Evolutionary conservation across 2,113 vertebrate genomes (phyloP), one percentile per base, ranked within the genome.

Genomic region (Periophthalmodon schlosseri): DNA sequence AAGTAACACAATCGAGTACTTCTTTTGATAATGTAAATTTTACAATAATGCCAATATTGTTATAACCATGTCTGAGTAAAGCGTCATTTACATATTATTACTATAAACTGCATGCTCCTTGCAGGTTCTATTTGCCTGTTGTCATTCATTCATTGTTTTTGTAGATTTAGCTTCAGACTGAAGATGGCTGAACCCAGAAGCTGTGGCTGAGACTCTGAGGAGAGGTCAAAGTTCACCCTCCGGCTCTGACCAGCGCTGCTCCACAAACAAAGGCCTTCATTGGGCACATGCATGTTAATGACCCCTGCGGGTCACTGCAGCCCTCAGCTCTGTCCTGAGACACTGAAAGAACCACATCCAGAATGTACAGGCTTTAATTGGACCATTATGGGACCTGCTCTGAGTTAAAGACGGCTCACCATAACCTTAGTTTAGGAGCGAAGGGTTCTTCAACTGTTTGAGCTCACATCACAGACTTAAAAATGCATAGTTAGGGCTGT

Each of bases 221-320:
- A 69, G 71, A 23, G 87, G 89, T 89, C 85, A 86, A 64, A 70
- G 56, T 86, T 88, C 88, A 90, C 52, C 70, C 57, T 66, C 69
- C 72, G 54, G 34, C 71, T 69, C 68, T 11, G 81, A 65, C 75
- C 68, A 23, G 76, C 74, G 80, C 68, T 68, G 77, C 68, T 86
- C 78, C 73, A 76, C 21, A 84, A 81, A 89, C 83, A 89, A 86
- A 85, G 85, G 16, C 61, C 57, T 83, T 74, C 67, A 86, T 86
- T 86, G 75, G 70, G 63, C 78, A 47, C 87, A 78, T 88, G 72
- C 84, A 84, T 84, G 86, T 76, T 81, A 80, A 66, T 78, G 91
- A 88, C 89, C 89, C 77, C 20, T 47, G 52, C 14, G 78, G 91
- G 86, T 92, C 91, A 60, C 12, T 60, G 57, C 57, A 60, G 57